phyloP scores from a whole-genome alignment of 1,140 invertebrate species.

The Dendrolimus kikuchii region DNA sequence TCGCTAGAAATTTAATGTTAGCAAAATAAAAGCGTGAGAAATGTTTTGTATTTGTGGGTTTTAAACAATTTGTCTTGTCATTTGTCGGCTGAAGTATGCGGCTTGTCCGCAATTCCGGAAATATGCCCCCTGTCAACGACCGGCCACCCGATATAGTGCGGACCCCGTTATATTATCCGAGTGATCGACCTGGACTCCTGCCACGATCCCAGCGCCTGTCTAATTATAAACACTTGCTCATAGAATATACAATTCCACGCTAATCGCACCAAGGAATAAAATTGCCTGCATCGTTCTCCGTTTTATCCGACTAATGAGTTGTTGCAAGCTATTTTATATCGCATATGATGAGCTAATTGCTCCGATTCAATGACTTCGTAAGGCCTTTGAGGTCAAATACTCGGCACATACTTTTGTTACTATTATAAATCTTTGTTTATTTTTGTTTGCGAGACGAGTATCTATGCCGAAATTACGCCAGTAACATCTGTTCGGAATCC shows the following conservation, averaged over 20 bases:
- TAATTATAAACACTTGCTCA: slow-evolving; percentile 50
- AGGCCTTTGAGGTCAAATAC: slow-evolving; percentile 7
- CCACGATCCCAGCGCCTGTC: slow-evolving; percentile 40
- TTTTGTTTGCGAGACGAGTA: neutral
- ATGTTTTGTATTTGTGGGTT: neutral
- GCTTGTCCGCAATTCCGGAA: slow-evolving; percentile 41
- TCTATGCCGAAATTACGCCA: slow-evolving; percentile 1
- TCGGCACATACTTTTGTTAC: neutral
- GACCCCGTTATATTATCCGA: slow-evolving; percentile 54
- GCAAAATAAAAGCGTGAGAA: too few relatives aligned
- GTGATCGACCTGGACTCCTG: slow-evolving; percentile 65
- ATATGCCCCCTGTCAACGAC: slow-evolving; percentile 59
- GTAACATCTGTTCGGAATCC: slow-evolving; percentile 5
- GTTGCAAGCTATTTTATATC: slow-evolving; percentile 23
- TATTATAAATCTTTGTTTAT: slow-evolving; percentile 1
- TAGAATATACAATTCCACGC: slow-evolving; percentile 40
- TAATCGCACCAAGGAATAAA: slow-evolving; percentile 36
- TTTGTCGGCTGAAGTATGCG: too few relatives aligned
- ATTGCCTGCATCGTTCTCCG: slow-evolving; percentile 18
- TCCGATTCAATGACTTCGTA: slow-evolving; percentile 20
- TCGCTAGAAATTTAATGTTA: too few relatives aligned
- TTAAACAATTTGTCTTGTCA: slow-evolving; percentile 1
- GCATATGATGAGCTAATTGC: slow-evolving; percentile 19
- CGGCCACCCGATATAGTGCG: slow-evolving; percentile 48
- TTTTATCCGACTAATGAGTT: slow-evolving; percentile 18